Percentiles rank a stretch among this genome's conserved stretches.
Conservation (phyloP, 2,888 invertebrate genomes). For the Drosophila picticornis region DNA sequence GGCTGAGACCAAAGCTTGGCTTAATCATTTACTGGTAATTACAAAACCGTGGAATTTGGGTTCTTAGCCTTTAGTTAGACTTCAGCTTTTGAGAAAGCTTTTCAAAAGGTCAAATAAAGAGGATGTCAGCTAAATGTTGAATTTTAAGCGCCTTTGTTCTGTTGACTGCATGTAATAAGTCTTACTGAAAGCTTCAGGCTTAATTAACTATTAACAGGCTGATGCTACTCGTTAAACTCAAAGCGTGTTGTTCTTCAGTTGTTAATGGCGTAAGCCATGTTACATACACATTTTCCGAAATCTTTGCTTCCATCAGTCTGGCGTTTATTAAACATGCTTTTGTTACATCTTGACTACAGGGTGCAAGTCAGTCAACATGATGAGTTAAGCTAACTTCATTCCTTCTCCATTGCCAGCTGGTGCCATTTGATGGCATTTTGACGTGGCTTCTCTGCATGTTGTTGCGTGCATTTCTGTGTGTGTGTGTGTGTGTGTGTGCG, state of each 20-base stretch:
- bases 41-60: not conserved
- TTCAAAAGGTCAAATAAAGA: not conserved
- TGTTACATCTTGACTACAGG: constrained; percentile 11
- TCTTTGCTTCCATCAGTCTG: not conserved
- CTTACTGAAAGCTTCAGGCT: constrained; percentile 4
- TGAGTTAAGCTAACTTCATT: constrained; percentile 18
- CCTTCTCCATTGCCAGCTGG: constrained; percentile 25
- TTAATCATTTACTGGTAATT: not conserved
- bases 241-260: constrained; percentile 10
- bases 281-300: not conserved
- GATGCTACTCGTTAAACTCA: not conserved
- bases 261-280: constrained; percentile 2
- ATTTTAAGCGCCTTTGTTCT: not conserved
- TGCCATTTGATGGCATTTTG: constrained; percentile 57
- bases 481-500: not conserved
- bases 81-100: not conserved
- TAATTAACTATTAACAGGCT: not conserved
- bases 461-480: not conserved
- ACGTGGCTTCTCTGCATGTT: constrained; percentile 11
- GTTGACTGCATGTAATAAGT: not conserved
- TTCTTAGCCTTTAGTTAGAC: not conserved
- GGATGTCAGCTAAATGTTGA: not conserved
- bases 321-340: constrained; percentile 7
- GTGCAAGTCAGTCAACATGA: constrained; percentile 22
- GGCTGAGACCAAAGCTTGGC: too few relatives aligned